These are phyloP conservation scores for Catocala fraxini DNA, from an alignment of 2,888 invertebrate genomes.

Conservation along the genomic window DNA sequence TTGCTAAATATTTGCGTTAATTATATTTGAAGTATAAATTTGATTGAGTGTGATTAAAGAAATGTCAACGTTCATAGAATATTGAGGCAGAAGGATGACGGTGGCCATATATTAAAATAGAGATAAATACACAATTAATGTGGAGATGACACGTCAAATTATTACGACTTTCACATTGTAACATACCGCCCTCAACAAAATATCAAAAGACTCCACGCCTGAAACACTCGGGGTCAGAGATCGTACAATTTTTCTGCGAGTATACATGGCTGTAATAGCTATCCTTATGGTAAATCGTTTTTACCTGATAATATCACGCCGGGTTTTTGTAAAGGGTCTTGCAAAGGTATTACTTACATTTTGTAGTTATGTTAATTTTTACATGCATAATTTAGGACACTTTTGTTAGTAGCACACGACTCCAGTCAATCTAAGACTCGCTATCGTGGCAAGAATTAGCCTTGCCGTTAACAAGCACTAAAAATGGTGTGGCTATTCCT, in stretches of 20 bases:
- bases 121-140: not conserved
- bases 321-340: not conserved
- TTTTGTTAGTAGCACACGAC: no score
- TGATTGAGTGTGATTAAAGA: no score
- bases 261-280: not conserved
- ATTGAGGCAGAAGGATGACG: not conserved
- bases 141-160: not conserved
- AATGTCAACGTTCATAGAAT: no score
- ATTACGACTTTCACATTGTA: constrained; percentile 2
- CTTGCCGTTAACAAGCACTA: no score
- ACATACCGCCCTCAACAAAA: constrained; percentile 11
- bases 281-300: not conserved
- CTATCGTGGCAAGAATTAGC: no score
- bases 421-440: no score
- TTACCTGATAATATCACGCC: not conserved
- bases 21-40: no score
- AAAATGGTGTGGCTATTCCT: no score
- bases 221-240: constrained; percentile 10
- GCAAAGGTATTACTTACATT: not conserved
- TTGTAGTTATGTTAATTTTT: no score
- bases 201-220: constrained; percentile 8
- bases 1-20: no score
- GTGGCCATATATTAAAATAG: not conserved
- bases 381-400: no score
- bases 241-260: constrained; percentile 1